A percentile compares a stretch with the other conserved stretches of the same genome.
Conservation (phyloP, 2,888 invertebrate species). For the Allacma fusca region DNA sequence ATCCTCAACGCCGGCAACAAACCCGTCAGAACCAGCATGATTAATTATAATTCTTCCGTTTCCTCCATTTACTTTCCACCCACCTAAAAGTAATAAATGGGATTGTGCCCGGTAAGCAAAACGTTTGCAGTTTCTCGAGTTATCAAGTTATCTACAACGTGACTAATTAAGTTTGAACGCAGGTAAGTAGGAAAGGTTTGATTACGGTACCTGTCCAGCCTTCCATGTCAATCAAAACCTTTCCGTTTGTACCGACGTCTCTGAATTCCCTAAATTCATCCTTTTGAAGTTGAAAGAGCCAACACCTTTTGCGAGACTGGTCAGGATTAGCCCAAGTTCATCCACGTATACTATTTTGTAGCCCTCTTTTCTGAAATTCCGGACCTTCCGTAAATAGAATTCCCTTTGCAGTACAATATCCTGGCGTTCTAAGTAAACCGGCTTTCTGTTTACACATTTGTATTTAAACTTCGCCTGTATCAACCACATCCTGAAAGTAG, state of each 20-base stretch:
- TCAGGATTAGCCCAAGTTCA: constrained; percentile 27
- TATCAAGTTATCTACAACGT: no score
- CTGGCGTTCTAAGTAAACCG: background rate
- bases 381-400: background rate
- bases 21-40: no score
- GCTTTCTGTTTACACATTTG: background rate
- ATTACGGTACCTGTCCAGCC: background rate
- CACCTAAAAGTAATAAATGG: no score
- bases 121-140: no score
- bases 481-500: constrained; percentile 11
- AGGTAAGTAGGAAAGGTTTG: no score
- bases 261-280: constrained; percentile 3
- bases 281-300: background rate
- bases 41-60: no score
- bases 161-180: no score
- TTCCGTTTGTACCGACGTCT: background rate
- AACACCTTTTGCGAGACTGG: background rate
- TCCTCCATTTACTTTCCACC: no score
- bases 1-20: no score
- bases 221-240: background rate
- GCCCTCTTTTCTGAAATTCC: background rate
- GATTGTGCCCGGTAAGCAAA: no score
- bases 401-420: background rate
- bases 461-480: background rate
- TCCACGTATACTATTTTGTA: background rate